phyloP scores from a whole-genome alignment of 2,797 vertebrate genomes.

The Psittacula echo region DNA sequence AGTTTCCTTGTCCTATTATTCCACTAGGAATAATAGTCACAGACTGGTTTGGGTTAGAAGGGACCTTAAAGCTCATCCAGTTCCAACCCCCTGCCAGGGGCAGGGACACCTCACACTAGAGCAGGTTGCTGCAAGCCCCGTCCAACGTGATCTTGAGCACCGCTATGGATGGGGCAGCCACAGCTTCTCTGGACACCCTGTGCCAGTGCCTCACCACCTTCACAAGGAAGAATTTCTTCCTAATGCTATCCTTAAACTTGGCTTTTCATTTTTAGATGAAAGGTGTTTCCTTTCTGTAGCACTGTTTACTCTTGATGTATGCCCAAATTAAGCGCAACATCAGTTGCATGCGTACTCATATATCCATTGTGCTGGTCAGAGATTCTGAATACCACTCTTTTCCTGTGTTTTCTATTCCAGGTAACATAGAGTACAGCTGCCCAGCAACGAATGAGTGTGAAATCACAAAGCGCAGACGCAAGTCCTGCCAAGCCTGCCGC shows the following conservation, averaged over 20 bases:
- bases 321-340: not conserved
- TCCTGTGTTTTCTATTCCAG: constrained; percentile 79
- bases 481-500: constrained; percentile 99
- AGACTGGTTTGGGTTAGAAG: not conserved
- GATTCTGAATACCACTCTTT: constrained; percentile 47
- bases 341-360: accelerated
- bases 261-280: not conserved
- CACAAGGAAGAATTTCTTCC: not conserved
- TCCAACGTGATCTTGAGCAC: not conserved
- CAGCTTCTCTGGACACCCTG: not conserved
- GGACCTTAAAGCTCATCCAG: not conserved
- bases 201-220: not conserved
- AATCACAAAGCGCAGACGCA: constrained; percentile 99
- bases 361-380: not conserved
- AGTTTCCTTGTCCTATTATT: not conserved
- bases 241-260: not conserved
- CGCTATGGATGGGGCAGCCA: not conserved
- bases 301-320: not conserved
- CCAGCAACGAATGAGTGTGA: constrained; percentile 98
- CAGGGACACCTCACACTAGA: not conserved
- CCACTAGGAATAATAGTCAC: not conserved
- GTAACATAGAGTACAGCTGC: constrained; percentile 99
- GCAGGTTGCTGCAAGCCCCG: not conserved
- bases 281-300: not conserved
- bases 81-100: not conserved